Percentiles rank a stretch among this genome's conserved stretches.
Conservation (phyloP, 2,113 vertebrate species). For the Rhipidura dahli region DNA sequence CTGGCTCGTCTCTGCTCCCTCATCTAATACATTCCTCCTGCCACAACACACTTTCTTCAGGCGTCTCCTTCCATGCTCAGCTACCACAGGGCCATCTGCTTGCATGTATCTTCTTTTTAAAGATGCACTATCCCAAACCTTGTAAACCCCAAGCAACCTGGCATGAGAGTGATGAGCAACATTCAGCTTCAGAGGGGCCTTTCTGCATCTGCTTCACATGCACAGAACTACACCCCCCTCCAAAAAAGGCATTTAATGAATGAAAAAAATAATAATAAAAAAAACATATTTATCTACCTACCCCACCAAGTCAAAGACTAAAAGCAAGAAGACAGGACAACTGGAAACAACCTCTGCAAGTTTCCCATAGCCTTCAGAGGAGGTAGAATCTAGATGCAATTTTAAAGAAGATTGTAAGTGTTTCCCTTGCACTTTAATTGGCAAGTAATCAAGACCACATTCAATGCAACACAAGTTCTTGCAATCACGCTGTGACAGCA, state of each 20-base stretch:
- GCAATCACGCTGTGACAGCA: slow-evolving; percentile 44
- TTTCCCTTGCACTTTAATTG: slow-evolving; percentile 54
- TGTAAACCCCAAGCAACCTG: background rate
- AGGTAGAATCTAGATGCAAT: background rate
- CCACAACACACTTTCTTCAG: background rate
- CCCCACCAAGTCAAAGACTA: background rate
- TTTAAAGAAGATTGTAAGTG: slow-evolving; percentile 36
- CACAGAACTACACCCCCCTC: background rate
- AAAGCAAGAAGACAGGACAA: background rate
- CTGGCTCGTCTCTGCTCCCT: background rate
- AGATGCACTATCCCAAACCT: background rate
- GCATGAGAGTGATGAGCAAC: background rate
- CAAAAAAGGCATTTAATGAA: background rate
- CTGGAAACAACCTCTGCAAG: background rate
- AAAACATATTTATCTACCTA: background rate
- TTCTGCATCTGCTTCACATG: background rate
- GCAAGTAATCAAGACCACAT: slow-evolving; percentile 52
- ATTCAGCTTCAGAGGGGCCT: background rate
- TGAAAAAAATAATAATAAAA: background rate
- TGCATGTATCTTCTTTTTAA: background rate
- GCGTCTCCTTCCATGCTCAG: background rate
- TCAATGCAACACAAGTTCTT: slow-evolving; percentile 39
- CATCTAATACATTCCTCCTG: background rate
- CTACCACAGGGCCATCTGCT: slow-evolving; percentile 17
- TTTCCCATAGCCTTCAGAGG: background rate